Conservation (phyloP, 2,113 vertebrate genomes). For the Oriolus oriolus region DNA sequence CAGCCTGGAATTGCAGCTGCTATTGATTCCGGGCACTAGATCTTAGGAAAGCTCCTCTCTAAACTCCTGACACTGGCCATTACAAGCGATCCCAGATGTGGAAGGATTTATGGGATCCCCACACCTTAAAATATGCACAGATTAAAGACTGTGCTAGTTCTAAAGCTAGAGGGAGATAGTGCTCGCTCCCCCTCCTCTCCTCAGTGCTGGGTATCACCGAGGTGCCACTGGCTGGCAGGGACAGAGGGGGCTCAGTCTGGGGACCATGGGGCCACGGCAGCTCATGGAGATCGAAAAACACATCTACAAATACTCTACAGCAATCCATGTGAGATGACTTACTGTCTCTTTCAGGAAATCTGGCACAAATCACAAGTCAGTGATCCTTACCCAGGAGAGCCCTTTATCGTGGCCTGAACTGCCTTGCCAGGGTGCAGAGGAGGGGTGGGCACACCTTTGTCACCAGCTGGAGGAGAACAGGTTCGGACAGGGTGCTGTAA, state of each 20-base stretch:
- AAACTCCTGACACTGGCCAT: conserved; percentile 57
- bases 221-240: not conserved
- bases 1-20: conserved; percentile 45
- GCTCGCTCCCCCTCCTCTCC: fast-evolving
- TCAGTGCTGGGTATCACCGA: not conserved
- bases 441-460: not conserved
- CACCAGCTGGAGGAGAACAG: not conserved
- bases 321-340: not conserved
- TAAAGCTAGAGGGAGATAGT: not conserved
- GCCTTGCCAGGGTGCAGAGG: not conserved
- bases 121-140: not conserved
- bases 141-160: not conserved
- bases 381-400: not conserved
- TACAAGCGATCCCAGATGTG: conserved; percentile 56
- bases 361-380: not conserved
- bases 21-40: conserved; percentile 54
- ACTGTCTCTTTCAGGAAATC: not conserved
- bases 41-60: conserved; percentile 53
- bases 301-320: fast-evolving
- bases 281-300: not conserved
- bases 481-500: not conserved
- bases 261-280: not conserved
- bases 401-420: not conserved
- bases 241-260: not conserved
- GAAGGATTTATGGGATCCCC: conserved; percentile 59